Base-by-base conservation (phyloP, 35 echinoderm and acorn worm genomes). In the Apostichopus japonicus region DNA sequence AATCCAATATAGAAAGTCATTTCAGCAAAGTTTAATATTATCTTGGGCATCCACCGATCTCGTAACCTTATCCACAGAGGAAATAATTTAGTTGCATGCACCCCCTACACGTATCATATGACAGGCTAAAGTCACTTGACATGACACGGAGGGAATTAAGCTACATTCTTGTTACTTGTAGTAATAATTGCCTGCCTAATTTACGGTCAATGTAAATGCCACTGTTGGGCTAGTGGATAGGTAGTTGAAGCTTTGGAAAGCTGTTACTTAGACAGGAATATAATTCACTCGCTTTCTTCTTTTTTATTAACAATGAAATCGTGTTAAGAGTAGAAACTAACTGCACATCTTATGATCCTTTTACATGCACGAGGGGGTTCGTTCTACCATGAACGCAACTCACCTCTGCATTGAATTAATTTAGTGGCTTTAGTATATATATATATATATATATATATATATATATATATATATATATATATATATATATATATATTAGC, bases 31-130 rank as follows among this genome's bases (percentile, higher is more conserved):
- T 53, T 83, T 55, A 0, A 83, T 83, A 55, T 55, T 44, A 17
- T 83, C 79, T 5, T 83, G 19, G 79, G 79, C 79, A 83, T 83
- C 79, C 79, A 8, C 16, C 8, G 79, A 54, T 16, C 33, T 54
- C 79, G 79, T 83, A 83, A 83, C 44, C 7, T 83, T 4, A 83
- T 83, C 79, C 24, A 19, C 16, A 4, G 11, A 16, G n/a, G 51
- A 55, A 54, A 44, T 54, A 53, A 83, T 54, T 83, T 83, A 54
- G 79, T 54, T 33, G 79, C 79, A 83, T 83, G 79, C 24, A 53
- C 79, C 27, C 27, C 63, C 33, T 83, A 51, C 79, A 54, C 79
- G 79, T 83, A 51, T 83, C 79, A 53, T 19, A 83, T 83, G 79
- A 53, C 79, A 83, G 1, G 19, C 44, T 4, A 54, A 9, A 83